These are phyloP conservation scores for Antheraea assamensis DNA, from an alignment of 2,888 invertebrate species.

Conservation along the genomic window DNA sequence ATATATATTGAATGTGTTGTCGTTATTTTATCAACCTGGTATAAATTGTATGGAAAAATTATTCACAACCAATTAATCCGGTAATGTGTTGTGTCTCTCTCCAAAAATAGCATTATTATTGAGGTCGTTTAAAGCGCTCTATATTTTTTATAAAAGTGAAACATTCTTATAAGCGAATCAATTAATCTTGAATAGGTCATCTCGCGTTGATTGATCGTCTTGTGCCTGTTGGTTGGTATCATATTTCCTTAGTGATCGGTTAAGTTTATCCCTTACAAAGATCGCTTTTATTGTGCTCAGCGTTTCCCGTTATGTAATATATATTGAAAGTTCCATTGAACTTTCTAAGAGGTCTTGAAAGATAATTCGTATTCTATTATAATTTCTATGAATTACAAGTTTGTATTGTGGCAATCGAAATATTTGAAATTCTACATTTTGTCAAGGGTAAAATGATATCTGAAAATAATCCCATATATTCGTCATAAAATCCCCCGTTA, in stretches of 20 bases:
- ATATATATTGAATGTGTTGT: no score
- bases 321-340: conserved; percentile 7
- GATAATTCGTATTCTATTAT: not conserved
- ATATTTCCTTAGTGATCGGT: conserved; percentile 37
- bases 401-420: not conserved
- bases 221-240: conserved; percentile 32
- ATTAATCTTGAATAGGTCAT: conserved; percentile 15
- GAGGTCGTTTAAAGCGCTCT: not conserved
- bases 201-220: conserved; percentile 40
- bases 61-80: no score
- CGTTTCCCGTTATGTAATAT: conserved; percentile 10
- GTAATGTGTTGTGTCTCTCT: not conserved
- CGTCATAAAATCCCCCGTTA: no score
- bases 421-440: no score
- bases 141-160: not conserved
- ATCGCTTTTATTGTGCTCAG: conserved; percentile 16
- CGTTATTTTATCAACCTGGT: not conserved
- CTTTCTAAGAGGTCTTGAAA: not conserved
- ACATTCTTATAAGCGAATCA: conserved; percentile 8
- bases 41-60: not conserved
- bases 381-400: not conserved
- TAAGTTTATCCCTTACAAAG: conserved; percentile 30
- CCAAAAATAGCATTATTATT: not conserved
- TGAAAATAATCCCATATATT: no score
- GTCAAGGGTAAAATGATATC: no score